phyloP scores from a whole-genome alignment of 2,797 vertebrate genomes.

The Hephaestus fuliginosus region DNA sequence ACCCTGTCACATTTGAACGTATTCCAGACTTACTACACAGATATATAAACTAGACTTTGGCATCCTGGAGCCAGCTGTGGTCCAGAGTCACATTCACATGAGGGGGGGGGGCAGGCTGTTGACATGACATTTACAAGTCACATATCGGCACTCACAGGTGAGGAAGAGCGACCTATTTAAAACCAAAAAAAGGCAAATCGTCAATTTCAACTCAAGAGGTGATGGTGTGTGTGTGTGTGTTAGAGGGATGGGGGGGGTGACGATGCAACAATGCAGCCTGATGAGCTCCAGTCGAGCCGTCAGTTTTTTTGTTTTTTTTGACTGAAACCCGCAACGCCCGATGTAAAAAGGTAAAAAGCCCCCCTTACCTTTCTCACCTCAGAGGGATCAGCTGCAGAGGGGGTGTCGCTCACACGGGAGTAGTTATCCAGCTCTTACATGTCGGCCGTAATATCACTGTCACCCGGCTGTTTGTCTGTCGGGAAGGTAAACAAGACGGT shows the following conservation, averaged over 20 bases:
- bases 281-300: slow-evolving; percentile 52
- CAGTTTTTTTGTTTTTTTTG: slow-evolving; percentile 22
- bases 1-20: too few species aligned
- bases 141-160: slow-evolving; percentile 57
- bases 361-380: slow-evolving; percentile 70
- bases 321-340: slow-evolving; percentile 72
- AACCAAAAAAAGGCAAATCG: slow-evolving; percentile 12
- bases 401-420: slow-evolving; percentile 73
- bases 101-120: slow-evolving; percentile 19
- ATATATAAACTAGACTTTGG: not conserved
- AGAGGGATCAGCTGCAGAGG: slow-evolving; percentile 61
- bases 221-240: too few species aligned
- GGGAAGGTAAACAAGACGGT: slow-evolving; percentile 72
- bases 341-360: slow-evolving; percentile 10
- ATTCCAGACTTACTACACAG: too few species aligned
- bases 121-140: slow-evolving; percentile 60
- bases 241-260: not conserved
- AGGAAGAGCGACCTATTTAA: slow-evolving; percentile 33
- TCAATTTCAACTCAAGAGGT: slow-evolving; percentile 45
- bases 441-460: slow-evolving; percentile 65
- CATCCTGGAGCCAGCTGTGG: slow-evolving; percentile 33
- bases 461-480: slow-evolving; percentile 59
- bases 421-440: slow-evolving; percentile 82
- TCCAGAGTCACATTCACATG: slow-evolving; percentile 22
- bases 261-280: slow-evolving; percentile 72